phyloP scores from a whole-genome alignment of 2,113 vertebrate genomes.

The Aldabrachelys gigantea region DNA sequence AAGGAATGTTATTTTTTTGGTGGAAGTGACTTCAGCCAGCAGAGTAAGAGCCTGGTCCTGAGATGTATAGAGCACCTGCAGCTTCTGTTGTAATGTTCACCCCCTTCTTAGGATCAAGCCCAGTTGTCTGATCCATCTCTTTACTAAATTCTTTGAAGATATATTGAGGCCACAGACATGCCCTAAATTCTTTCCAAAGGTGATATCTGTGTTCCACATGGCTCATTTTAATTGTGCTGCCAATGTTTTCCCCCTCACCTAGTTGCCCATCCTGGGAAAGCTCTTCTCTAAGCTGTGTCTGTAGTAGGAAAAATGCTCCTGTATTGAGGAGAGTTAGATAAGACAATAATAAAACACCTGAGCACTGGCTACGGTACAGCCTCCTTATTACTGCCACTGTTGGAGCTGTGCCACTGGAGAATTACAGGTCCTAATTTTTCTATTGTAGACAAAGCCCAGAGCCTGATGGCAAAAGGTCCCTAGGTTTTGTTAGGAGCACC shows the following conservation, averaged over 20 bases:
- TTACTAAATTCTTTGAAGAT: background rate
- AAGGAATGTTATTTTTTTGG: background rate
- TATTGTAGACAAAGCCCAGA: background rate
- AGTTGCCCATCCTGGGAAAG: background rate
- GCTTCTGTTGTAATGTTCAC: background rate
- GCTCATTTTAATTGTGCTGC: background rate
- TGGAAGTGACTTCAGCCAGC: background rate
- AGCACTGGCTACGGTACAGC: too few relatives aligned
- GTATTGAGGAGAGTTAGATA: background rate
- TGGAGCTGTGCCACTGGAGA: background rate
- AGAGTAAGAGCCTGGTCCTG: background rate
- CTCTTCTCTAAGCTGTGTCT: background rate
- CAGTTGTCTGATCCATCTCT: background rate
- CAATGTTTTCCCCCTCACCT: background rate
- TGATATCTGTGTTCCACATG: background rate
- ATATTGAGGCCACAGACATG: background rate
- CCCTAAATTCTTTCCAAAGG: background rate
- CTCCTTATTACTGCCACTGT: too few relatives aligned
- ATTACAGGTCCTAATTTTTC: background rate
- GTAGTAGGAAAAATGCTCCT: background rate
- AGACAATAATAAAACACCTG: background rate
- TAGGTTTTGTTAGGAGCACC: background rate
- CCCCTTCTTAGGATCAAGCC: background rate
- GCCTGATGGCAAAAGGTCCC: background rate
- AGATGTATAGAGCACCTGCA: background rate